These are phyloP conservation scores for Poeciliopsis occidentalis DNA, from an alignment of 2,113 vertebrate species.

Conservation along the genomic window DNA sequence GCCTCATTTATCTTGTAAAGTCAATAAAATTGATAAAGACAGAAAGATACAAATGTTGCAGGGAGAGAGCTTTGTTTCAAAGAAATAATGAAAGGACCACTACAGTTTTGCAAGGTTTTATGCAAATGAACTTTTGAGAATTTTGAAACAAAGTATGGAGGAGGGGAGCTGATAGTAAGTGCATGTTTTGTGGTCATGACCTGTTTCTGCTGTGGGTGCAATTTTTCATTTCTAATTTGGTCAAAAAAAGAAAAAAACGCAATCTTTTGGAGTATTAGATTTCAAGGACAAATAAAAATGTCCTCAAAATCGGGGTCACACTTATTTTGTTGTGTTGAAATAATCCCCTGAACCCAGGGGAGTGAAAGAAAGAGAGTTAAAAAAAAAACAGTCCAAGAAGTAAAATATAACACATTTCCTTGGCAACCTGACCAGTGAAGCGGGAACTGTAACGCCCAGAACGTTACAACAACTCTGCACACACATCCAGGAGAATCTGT, in stretches of 20 bases:
- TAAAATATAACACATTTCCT: not conserved
- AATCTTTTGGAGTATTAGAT: not conserved
- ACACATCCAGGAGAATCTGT: slow-evolving; percentile 4
- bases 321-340: no score
- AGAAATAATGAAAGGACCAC: not conserved
- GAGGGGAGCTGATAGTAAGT: not conserved
- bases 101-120: not conserved
- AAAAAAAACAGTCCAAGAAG: not conserved
- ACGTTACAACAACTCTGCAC: not conserved
- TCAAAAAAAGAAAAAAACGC: not conserved
- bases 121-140: not conserved
- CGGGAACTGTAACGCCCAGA: not conserved
- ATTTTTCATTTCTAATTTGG: not conserved
- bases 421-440: not conserved
- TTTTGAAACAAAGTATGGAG: not conserved
- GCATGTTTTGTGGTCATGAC: not conserved
- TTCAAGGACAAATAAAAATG: not conserved
- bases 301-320: no score
- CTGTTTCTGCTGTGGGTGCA: not conserved
- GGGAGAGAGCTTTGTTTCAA: not conserved
- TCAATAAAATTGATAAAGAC: not conserved
- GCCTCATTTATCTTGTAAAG: no score
- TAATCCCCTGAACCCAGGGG: no score
- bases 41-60: not conserved
- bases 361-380: no score